Percentiles rank a stretch among this genome's conserved stretches.
Conservation (phyloP, 2,113 vertebrate species). For the Cyrtonyx montezumae region DNA sequence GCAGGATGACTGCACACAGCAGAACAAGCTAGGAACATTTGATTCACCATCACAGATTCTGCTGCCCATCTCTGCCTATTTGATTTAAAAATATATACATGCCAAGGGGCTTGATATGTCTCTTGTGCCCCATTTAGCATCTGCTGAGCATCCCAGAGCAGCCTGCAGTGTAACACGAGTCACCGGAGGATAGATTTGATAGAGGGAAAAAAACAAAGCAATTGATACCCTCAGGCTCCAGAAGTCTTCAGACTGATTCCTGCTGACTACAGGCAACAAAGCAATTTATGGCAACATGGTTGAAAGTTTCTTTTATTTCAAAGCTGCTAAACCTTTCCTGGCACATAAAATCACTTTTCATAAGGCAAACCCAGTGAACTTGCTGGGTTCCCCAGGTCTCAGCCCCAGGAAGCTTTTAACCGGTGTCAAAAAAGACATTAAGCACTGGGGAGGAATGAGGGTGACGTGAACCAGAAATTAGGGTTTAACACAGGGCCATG, state of each 20-base stretch:
- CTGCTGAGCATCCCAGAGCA: slow-evolving; percentile 68
- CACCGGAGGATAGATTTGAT: slow-evolving; percentile 71
- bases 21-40: slow-evolving; percentile 39
- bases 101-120: slow-evolving; percentile 70
- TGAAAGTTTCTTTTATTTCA: slow-evolving; percentile 59
- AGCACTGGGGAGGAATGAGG: slow-evolving; percentile 30
- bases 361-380: slow-evolving; percentile 49
- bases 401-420: slow-evolving; percentile 60
- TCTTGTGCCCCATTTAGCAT: slow-evolving; percentile 75
- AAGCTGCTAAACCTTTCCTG: slow-evolving; percentile 63
- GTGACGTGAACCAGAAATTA: slow-evolving; percentile 54
- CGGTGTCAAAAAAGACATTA: slow-evolving; percentile 51
- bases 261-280: slow-evolving; percentile 73
- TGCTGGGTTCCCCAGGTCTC: slow-evolving; percentile 42
- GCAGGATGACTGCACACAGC: slow-evolving; percentile 15
- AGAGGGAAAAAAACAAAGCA: slow-evolving; percentile 73
- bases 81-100: slow-evolving; percentile 77
- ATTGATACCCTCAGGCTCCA: slow-evolving; percentile 72
- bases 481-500: background rate
- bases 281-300: slow-evolving; percentile 55
- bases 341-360: slow-evolving; percentile 65
- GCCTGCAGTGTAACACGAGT: slow-evolving; percentile 67
- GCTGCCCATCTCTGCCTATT: slow-evolving; percentile 67
- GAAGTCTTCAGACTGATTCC: slow-evolving; percentile 68
- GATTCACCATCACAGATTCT: slow-evolving; percentile 55